phyloP scores from a whole-genome alignment of 2,888 invertebrate species.

The Ligdia adustata region DNA sequence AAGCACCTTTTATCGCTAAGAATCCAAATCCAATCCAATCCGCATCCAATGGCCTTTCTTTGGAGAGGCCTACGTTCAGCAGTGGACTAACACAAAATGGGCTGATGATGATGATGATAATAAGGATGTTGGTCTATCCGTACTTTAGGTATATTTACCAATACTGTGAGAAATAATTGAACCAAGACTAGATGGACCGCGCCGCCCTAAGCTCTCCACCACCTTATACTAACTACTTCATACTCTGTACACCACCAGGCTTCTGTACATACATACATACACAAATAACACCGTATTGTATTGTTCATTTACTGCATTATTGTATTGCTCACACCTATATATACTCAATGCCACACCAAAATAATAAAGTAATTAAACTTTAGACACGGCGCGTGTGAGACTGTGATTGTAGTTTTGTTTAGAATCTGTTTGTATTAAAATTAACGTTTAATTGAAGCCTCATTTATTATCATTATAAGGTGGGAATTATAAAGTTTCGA shows the following conservation, averaged over 20 bases:
- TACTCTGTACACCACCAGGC: constrained; percentile 4
- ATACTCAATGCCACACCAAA: constrained; percentile 6
- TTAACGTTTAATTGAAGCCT: neutral
- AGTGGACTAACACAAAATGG: too few species aligned
- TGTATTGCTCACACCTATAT: constrained; percentile 9
- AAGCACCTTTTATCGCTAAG: too few species aligned
- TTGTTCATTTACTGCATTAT: constrained; percentile 18
- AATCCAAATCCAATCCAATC: too few species aligned
- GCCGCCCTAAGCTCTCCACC: constrained; percentile 2
- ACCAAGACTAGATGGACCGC: constrained; percentile 22
- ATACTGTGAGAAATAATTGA: constrained; percentile 50
- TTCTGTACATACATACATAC: neutral
- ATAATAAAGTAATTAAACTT: constrained; percentile 12
- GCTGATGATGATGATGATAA: too few species aligned
- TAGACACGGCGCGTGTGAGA: constrained; percentile 1
- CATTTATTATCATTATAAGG: too few species aligned
- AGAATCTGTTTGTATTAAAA: neutral
- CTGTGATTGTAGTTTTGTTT: neutral
- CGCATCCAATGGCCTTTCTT: too few species aligned
- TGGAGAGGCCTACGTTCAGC: too few species aligned
- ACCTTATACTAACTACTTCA: too few species aligned
- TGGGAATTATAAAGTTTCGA: too few species aligned
- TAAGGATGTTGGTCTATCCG: too few species aligned
- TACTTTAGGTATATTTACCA: constrained; percentile 40
- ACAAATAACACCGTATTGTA: constrained; percentile 11